Base-by-base conservation (phyloP, 2,113 vertebrate genomes). In the Calyptommatus sinebrachiatus region DNA sequence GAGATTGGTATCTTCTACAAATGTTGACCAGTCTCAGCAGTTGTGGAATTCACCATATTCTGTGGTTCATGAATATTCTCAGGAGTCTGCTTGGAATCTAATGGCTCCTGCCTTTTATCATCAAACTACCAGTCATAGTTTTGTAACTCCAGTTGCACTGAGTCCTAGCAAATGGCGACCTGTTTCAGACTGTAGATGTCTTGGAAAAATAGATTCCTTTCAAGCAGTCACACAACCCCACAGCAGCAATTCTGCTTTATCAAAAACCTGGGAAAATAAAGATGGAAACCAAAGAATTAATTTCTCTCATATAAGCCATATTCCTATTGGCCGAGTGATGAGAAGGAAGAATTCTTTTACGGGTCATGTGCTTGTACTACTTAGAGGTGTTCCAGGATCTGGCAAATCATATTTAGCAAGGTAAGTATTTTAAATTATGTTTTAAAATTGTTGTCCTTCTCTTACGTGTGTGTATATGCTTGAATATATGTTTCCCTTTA, bases 351-450 rank as follows among this genome's bases (percentile, higher is more conserved):
- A 95, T 69, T 90, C 77, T 57, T 91, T 97, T 24, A 77, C 95
- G 80, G 97, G 97, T 80, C 95, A 93, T 85, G 94, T 98, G 41
- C 95, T 99, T 63, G 94, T 99, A 86, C 91, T 99, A 87, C 95
- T 99, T 78, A 97, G 98, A 91, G 98, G 98, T 6, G 96, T 97
- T 86, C 97, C 98, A 0, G 98, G 98, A 92, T 98, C 97, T 84
- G 98, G 98, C 86, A 99, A 99, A 94, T 96, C 97, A 22, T 97
- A 97, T 79, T 88, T 99, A 91, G 97, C 97, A 91, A 97, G 96
- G 98, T 99, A 96, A 91, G 86, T 74, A 79, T 90, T 88, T 85
- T 80, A 86, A 57, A 87, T 88, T 83, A 18, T 31, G 16, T 68
- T 53, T 84, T 63, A 88, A 84, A 86, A 46, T 28, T 46, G 28